Evolutionary conservation across 2,797 vertebrate species (phyloP).

Genomic region (Sebastes alutus): DNA sequence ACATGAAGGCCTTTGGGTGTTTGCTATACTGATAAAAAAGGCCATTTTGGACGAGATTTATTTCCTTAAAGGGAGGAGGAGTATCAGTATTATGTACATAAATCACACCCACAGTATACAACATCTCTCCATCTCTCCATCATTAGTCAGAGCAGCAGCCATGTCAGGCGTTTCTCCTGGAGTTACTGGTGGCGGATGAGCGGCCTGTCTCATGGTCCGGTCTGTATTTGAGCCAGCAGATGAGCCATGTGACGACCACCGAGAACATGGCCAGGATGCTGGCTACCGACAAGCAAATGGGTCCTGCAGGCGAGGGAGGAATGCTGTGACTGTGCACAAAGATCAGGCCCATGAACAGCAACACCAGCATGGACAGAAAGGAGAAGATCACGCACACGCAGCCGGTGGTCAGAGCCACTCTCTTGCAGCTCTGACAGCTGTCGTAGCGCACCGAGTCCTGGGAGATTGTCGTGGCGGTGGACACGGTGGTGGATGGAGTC

Average conservation of each 20-base stretch:
- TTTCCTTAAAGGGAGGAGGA: slow-evolving; percentile 64
- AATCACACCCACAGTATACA: slow-evolving; percentile 25
- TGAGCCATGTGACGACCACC: slow-evolving; percentile 93
- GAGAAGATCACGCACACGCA: slow-evolving; percentile 95
- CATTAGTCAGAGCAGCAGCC: slow-evolving; percentile 1
- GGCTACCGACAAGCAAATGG: slow-evolving; percentile 93
- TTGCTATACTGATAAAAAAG: slow-evolving; percentile 66
- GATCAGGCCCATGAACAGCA: slow-evolving; percentile 95
- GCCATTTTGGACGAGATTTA: slow-evolving; percentile 65
- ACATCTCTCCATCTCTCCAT: slow-evolving; percentile 5
- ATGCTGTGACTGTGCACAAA: slow-evolving; percentile 93
- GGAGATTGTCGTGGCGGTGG: slow-evolving; percentile 84
- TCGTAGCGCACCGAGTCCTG: slow-evolving; percentile 87
- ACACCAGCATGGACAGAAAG: slow-evolving; percentile 93
- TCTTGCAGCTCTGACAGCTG: slow-evolving; percentile 91
- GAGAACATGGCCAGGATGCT: slow-evolving; percentile 95
- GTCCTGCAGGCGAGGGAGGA: slow-evolving; percentile 90
- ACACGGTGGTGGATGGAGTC: slow-evolving; percentile 82
- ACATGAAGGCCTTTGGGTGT: slow-evolving; percentile 75
- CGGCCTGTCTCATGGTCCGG: slow-evolving; percentile 85
- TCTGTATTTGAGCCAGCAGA: slow-evolving; percentile 94
- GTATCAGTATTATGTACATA: slow-evolving; percentile 51
- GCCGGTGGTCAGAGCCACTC: slow-evolving; percentile 91
- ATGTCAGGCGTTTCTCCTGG: slow-evolving; percentile 82
- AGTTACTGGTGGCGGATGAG: slow-evolving; percentile 74